Base-by-base conservation (phyloP, 1,140 invertebrate species). In the Drosophila ficusphila region DNA sequence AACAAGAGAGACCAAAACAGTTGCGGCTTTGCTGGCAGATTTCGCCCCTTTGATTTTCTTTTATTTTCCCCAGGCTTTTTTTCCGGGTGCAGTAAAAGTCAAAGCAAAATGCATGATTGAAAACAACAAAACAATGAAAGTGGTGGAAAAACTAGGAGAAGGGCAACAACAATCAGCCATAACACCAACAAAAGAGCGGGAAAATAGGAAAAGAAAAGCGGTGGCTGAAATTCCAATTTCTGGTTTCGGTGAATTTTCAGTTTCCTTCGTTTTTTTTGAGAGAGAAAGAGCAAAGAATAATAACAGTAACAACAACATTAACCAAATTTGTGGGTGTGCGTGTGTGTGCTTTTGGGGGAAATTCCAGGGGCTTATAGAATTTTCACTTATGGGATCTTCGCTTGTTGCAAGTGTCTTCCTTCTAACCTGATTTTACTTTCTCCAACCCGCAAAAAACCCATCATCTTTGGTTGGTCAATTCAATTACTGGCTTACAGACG, bases 71-170 rank as follows among this genome's bases (percentile, higher is more conserved):
- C 21, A 16, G 23, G 8, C 44, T 42, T 42, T 36, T 38, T 42
- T 49, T 42, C 58, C 36, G 62, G 51, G 52, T 83, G 79, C 79
- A 79, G 60, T 85, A 67, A 85, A 64, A 86, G 72, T 79, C 79
- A 86, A 85, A 85, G 79, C 76, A 71, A 73, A 83, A 79, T 86
- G 76, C 76, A 73, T 68, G 82, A 85, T 85, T 86, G 60, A 76
- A 85, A 79, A 49, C 60, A 52, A 64, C 42, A 83, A 52, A 72
- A 51, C 19, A 75, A 69, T 21, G 54, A 42, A 11, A 70, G 38
- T 21, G 51, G 51, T n/a, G n/a, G 49, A 39, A 48, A 51, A 65
- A 27, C 52, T 42, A 44, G 34, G 68, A 42, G 49, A 44, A 56
- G 23, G 56, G 39, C 52, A 76, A 54, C 56, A 77, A 77, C 61